Evolutionary conservation across 1,140 invertebrate species (phyloP).

Genomic region (Drosophila erecta): DNA sequence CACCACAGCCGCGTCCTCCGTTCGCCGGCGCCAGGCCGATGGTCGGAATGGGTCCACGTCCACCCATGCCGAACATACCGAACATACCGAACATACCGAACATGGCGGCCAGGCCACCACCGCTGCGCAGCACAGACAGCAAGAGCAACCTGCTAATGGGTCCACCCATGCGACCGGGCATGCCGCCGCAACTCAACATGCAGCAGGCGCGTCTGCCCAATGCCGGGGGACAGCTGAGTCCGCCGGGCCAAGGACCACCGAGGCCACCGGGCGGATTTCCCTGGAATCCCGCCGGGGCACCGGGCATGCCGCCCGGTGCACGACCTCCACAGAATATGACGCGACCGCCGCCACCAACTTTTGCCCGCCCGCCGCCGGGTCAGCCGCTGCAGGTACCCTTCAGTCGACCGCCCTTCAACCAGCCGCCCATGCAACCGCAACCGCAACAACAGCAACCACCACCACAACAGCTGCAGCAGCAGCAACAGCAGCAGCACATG

Average conservation of each 20-base stretch:
- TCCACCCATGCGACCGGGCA: constrained; percentile 70
- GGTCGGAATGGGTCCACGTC: constrained; percentile 68
- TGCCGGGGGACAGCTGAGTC: constrained; percentile 65
- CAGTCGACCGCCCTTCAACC: constrained; percentile 85
- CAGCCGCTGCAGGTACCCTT: constrained; percentile 68
- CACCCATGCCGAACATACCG: constrained; percentile 75
- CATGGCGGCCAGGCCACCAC: constrained; percentile 65
- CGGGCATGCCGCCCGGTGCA: constrained; percentile 51
- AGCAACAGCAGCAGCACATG: constrained; percentile 34
- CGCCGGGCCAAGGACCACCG: constrained; percentile 70
- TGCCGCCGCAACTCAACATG: constrained; percentile 61
- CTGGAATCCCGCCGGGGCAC: constrained; percentile 66
- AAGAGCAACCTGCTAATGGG: constrained; percentile 77
- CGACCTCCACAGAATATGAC: constrained; percentile 69
- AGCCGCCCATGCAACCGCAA: constrained; percentile 87
- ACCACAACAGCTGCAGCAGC: constrained; percentile 86
- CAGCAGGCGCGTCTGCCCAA: constrained; percentile 63
- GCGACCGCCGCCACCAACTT: constrained; percentile 65
- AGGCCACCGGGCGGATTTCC: constrained; percentile 74
- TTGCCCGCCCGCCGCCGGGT: constrained; percentile 62
- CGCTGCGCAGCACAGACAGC: constrained; percentile 75
- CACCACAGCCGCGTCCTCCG: constrained; percentile 70
- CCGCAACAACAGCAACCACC: constrained; percentile 47
- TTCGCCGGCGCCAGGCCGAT: constrained; percentile 71
- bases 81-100: too few relatives aligned